Base-by-base conservation (phyloP, 2,797 vertebrate genomes). In the Netta rufina region DNA sequence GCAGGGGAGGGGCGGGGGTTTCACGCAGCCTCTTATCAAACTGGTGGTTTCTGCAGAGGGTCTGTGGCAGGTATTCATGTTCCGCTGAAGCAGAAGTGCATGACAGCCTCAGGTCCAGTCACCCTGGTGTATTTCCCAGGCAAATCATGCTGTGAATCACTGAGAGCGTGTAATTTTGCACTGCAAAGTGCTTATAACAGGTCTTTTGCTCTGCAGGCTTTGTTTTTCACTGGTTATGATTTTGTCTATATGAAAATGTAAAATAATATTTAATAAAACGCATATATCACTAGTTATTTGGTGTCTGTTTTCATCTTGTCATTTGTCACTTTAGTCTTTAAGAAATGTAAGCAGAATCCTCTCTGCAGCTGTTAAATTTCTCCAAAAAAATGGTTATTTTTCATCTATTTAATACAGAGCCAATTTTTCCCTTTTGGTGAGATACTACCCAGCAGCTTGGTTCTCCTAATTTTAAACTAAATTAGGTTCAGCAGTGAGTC, bases 261-360 rank as follows among this genome's bases (percentile, higher is more conserved):
- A 80, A 67, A n/a, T 66, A 49, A 45, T 17, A 17, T 13, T 66
- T 18, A 95, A 94, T 96, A 94, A 96, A 96, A 66, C 19, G n/a
- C 14, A 5, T 47, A 13, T n/a, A 27, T 30, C 57, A 6, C n/a
- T 17, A 9, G 14, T 62, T 87, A 3, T 4, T 38, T 25, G 0
- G 0, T 33, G 7, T 64, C 47, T 65, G 28, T 53, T 70, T 60
- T 15, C 27, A 13, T 72, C 57, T 53, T 33, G 53, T 74, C 43
- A 16, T 75, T 61, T 61, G 43, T 77, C 36, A 13, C 81, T 64
- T 61, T 1, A 32, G 13, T 54, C 33, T 54, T 67, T 1, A 7
- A 60, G 36, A 18, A 30, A 45, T n/a, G 21, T n/a, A 27, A 67
- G 13, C 62, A 61, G 67, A 39, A 14, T 36, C 75, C 9, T 84